Base-by-base conservation (phyloP, 37 sponge, comb jelly and placozoan species). In the Oopsacas minuta region DNA sequence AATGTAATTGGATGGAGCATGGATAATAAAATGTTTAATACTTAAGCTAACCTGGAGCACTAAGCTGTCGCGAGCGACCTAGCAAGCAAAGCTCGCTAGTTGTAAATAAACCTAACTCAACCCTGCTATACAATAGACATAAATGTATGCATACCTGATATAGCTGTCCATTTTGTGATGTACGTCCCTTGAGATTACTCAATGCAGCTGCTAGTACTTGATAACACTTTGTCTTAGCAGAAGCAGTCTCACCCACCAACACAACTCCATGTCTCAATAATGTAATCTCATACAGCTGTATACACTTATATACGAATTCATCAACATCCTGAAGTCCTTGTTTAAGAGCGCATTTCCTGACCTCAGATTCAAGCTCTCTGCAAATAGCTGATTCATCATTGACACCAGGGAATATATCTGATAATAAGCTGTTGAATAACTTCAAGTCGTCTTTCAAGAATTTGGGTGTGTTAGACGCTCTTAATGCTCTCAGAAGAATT, bases 201-300 rank as follows among this genome's bases (percentile, higher is more conserved):
- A 95, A 86, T 22, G 92, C 92, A 52, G 61, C 42, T 82, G 86
- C 85, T n/a, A 90, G 88, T 38, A 89, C 89, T 20, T 88, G 82
- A 51, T 91, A 91, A 75, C 90, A 90, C 86, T 87, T 90, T 22
- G 97, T 94, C 87, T 96, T 96, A 12, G 93, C 99, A 23, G 99
- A 94, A 38, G 93, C 89, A 42, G 99, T 94, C 1, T 95, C 95
- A n/a, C 99, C 99, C 28, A 97, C 99, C 88, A 97, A 89, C 99
- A 97, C 94, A 86, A 97, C 93, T 15, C 99, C 99, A 82, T 97
- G 99, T 10, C 99, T 83, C 10, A 97, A 95, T 36, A 97, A 95
- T 22, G 99, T 97, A 0, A 95, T 97, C 88, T 97, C 99, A 81
- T 97, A 97, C 81, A 97, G 87, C 86, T 97, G 99, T 69, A 97